Base-by-base conservation (phyloP, 2,113 vertebrate genomes). In the Rhea pennata region DNA sequence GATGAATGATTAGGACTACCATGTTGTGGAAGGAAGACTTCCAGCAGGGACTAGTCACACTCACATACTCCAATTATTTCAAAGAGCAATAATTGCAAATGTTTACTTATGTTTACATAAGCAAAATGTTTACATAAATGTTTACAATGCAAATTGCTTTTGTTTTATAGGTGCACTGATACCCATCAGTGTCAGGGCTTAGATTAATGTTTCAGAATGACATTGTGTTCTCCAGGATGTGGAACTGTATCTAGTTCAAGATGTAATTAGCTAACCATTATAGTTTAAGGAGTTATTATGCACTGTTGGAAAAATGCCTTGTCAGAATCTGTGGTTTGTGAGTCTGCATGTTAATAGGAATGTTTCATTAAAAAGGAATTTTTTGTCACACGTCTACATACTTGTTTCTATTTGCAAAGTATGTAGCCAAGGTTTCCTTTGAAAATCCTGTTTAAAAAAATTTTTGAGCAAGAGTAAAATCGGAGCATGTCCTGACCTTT, bases 371-470 rank as follows among this genome's bases (percentile, higher is more conserved):
- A 80, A 39, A 10, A 27, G 44, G 3, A 17, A 12, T 79, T 15
- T 12, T 10, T 8, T 0, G 2, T 27, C 54, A 71, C 8, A 12
- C 33, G 77, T 78, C 9, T 77, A 0, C 76, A 23, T 2, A 54
- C 33, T 6, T 11, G 15, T 76, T 31, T 61, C 67, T 42, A 39
- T 21, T 39, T 84, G 31, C 20, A 62, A 75, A 67, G 53, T 20
- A 15, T 3, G 1, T 71, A 72, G 33, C 61, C 27, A 46, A 22
- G 9, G 15, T 59, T 16, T 79, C 11, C 17, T 81, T 46, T 54
- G 42, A 59, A 80, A 84, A 62, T 23, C 16, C 11, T 46, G 0
- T 0, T 64, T 39, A 6, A 22, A 67, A 70, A 51, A 65, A 64
- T 42, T 42, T 42, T 39, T 65, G 42, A 72, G 71, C 19, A 56